Base-by-base conservation (phyloP, 1,140 invertebrate genomes). In the Anoplophora glabripennis region DNA sequence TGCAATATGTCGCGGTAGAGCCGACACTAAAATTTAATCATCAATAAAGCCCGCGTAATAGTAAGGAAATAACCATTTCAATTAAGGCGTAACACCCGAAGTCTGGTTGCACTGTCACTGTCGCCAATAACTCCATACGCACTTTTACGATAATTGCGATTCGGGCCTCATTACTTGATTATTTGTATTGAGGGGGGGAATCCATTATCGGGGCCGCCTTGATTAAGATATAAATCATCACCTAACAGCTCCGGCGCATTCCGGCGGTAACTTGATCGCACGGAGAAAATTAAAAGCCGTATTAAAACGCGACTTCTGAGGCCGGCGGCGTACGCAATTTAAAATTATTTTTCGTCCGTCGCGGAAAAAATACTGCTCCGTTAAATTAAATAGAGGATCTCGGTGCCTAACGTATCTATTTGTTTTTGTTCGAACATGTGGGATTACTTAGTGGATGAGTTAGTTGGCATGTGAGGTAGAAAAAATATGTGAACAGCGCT, bases 191-290 rank as follows among this genome's bases (percentile, higher is more conserved):
- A 57, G 46, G 58, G 37, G n/a, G 55, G 53, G 55, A 58, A 52
- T 56, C 38, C 57, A 60, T 63, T 63, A 59, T 57, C 53, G 63
- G 58, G 66, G 42, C 54, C 51, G 42, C 44, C 60, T 65, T 68
- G 66, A 70, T 70, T 66, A 67, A 70, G 68, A 67, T 63, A 68
- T 70, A 70, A 70, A 70, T 70, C 68, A 70, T 67, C 68, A 65
- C 64, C 62, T 66, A 57, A 56, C 57, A 60, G 63, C 58, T 57
- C 41, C 52, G 42, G n/a, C n/a, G 56, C 63, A 68, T 70, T 68
- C 66, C 68, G 34, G 21, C 45, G 52, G 52, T 57, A 65, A 65
- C 45, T 61, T 59, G 59, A 65, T 64, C 61, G 45, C 61, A 52
- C 42, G 37, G 51, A 55, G 63, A 49, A 58, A 66, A 70, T 66